These are phyloP conservation scores for Felis catus DNA, from an alignment of 2,113 vertebrate species.

Conservation along the genomic window DNA sequence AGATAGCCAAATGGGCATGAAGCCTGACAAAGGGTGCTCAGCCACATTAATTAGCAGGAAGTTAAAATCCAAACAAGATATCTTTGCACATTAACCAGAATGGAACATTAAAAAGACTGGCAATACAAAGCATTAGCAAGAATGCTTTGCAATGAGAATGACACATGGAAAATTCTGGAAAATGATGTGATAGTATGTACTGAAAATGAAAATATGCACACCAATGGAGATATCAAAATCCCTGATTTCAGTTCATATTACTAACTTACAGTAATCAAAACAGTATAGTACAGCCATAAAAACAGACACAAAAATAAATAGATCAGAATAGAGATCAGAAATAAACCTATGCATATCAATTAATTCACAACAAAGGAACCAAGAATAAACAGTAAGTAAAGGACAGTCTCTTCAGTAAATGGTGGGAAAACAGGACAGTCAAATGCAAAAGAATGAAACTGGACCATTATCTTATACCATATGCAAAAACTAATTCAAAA, in stretches of 20 bases:
- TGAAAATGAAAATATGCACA: not conserved
- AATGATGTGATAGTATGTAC: not conserved
- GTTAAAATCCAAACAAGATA: not conserved
- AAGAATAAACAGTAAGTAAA: not conserved
- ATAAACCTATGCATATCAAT: not conserved
- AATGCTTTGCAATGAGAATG: not conserved
- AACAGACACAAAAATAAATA: not conserved
- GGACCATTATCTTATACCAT: too few species aligned
- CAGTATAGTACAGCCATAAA: not conserved
- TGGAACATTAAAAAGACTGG: not conserved
- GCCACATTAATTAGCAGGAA: not conserved
- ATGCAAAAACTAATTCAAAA: not conserved
- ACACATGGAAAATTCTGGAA: not conserved
- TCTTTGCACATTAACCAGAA: not conserved
- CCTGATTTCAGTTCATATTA: not conserved
- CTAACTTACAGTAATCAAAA: not conserved
- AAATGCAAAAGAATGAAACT: not conserved
- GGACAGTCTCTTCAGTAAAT: not conserved
- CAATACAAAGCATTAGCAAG: not conserved
- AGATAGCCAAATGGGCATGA: not conserved
- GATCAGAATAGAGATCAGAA: not conserved
- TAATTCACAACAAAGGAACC: not conserved
- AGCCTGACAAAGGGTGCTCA: not conserved
- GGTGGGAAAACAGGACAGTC: not conserved
- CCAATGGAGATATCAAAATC: not conserved